Base-by-base conservation (phyloP, 2,888 invertebrate species). In the Pimpla rufipes region DNA sequence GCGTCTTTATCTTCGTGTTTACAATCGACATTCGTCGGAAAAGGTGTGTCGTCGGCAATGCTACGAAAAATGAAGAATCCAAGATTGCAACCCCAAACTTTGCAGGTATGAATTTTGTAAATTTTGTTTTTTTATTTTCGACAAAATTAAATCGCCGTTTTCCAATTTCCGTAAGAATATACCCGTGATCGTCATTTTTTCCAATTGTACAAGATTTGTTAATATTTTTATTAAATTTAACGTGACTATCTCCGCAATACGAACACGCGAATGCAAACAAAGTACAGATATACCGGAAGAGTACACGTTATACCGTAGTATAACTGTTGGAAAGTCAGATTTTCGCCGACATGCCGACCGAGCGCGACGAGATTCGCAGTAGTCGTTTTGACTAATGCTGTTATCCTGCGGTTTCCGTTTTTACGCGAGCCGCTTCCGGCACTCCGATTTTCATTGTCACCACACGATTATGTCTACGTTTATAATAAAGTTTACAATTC, bases 31-130 rank as follows among this genome's bases (percentile, higher is more conserved):
- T 64, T 64, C 64, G 21, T 64, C 64, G 21, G 64, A 10, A 64
- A 64, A 64, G 5, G 42, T 64, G 64, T 18, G 64, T 64, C 64
- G 42, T 42, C 64, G 64, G 42, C 64, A 64, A 64, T 64, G 64
- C 64, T 64, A 64, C 64, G 42, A 64, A 64, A 64, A 64, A 64
- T 64, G 64, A 21, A 64, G 64, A 64, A 42, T 42, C 64, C 42
- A 64, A 45, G 13, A 42, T 64, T 64, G 64, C 64, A 42, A 64
- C 64, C 10, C 64, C 64, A 64, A 64, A 10, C 64, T 64, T 21
- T 4, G 42, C 42, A 64, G 37, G 62, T 62, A 29, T 57, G 29
- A 57, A 57, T 57, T 57, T 57, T 57, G 57, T 57, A 57, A 45
- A 57, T 62, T 62, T 62, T 40, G n/a, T 40, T 59, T 40, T 40